Percentiles rank a stretch among this genome's conserved stretches.
Conservation (phyloP, 1,140 invertebrate species). For the Leptonema lineaticorne region DNA sequence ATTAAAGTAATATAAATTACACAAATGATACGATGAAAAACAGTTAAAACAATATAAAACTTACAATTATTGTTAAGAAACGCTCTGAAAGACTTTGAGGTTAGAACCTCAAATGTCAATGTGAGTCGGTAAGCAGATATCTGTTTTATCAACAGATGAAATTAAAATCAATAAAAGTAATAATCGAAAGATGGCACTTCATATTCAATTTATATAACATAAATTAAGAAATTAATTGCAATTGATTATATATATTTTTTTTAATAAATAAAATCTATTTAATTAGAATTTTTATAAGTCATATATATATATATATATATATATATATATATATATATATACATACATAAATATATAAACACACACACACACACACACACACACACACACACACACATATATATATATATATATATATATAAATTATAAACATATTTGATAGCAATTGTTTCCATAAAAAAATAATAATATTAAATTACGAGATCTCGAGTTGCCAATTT, state of each 20-base stretch:
- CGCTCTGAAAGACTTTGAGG: constrained; percentile 21
- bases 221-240: background rate
- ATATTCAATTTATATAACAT: too few species aligned
- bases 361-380: background rate
- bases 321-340: background rate
- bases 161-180: background rate
- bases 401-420: background rate
- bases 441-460: too few species aligned
- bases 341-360: background rate
- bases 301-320: background rate
- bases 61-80: background rate
- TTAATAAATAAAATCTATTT: background rate
- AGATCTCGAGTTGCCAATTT: too few species aligned
- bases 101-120: constrained; percentile 18
- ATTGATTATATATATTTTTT: background rate
- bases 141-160: background rate
- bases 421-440: background rate
- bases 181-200: background rate
- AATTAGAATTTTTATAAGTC: background rate
- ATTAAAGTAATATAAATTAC: background rate
- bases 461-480: too few species aligned
- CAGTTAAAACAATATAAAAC: background rate
- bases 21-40: background rate
- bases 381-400: background rate
- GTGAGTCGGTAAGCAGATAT: constrained; percentile 12